A percentile compares a stretch with the other conserved stretches of the same genome.
Conservation (phyloP, 2,113 vertebrate species). For the Sinocyclocheilus grahami region DNA sequence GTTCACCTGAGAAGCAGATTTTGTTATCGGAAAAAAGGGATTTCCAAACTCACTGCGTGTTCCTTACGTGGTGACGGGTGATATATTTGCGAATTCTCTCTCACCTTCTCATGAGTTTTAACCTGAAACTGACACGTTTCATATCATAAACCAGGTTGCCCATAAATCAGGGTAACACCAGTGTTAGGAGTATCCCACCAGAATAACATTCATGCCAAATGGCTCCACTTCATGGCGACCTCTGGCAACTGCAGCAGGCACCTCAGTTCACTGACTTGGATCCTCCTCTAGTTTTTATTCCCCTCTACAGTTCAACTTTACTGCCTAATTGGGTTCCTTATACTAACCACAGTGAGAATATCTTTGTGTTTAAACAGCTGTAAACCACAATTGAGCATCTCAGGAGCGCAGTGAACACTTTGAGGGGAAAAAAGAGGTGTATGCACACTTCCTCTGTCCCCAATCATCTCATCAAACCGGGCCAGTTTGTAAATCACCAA, state of each 20-base stretch:
- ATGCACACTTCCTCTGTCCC: background rate
- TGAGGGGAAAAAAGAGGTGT: conserved; percentile 15
- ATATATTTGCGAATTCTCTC: conserved; percentile 52
- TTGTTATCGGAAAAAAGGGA: conserved; percentile 35
- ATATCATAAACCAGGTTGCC: conserved; percentile 50
- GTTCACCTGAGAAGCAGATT: conserved; percentile 24
- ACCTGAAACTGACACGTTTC: conserved; percentile 54
- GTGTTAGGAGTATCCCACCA: conserved; percentile 47
- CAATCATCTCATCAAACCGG: conserved; percentile 11
- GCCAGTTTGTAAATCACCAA: conserved; percentile 51
- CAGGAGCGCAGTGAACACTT: conserved; percentile 50
- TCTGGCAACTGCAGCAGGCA: conserved; percentile 36
- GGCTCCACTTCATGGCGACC: conserved; percentile 42
- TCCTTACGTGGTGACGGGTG: conserved; percentile 22
- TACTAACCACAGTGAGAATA: conserved; percentile 53
- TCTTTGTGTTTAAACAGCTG: conserved; percentile 61
- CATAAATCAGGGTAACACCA: conserved; percentile 60
- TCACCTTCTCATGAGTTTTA: conserved; percentile 57
- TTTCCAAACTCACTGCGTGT: conserved; percentile 18
- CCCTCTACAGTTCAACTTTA: conserved; percentile 50
- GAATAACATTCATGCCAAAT: conserved; percentile 47
- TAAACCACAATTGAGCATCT: conserved; percentile 58
- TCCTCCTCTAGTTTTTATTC: conserved; percentile 11
- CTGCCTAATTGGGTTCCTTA: conserved; percentile 54
- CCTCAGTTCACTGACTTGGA: conserved; percentile 34